Evolutionary conservation across 1,140 invertebrate species (phyloP).

Genomic region (Fopius arisanus): DNA sequence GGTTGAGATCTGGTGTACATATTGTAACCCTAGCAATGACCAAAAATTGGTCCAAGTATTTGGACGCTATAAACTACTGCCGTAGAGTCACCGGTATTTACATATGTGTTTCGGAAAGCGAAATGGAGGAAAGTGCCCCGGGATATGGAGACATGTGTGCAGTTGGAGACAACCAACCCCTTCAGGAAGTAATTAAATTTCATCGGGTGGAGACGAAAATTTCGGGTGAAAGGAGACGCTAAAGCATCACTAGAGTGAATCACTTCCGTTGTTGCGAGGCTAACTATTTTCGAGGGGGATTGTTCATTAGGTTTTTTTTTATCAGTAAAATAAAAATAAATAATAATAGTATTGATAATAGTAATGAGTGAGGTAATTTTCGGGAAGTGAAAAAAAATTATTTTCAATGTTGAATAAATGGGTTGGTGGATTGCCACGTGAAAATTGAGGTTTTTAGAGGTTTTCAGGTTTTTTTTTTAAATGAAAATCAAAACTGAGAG

Average conservation of each 20-base stretch:
- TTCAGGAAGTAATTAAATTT: slow-evolving; percentile 16
- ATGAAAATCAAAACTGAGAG: neutral
- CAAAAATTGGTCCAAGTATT: neutral
- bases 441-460: too few species aligned
- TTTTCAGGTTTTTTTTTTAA: neutral
- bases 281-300: neutral
- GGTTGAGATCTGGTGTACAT: too few species aligned
- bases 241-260: neutral
- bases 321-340: too few species aligned
- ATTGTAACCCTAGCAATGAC: too few species aligned
- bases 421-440: too few species aligned
- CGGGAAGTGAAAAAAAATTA: too few species aligned
- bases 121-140: neutral
- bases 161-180: neutral
- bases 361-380: too few species aligned
- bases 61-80: neutral
- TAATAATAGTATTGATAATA: too few species aligned
- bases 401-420: too few species aligned
- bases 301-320: too few species aligned
- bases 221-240: neutral
- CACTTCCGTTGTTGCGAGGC: neutral
- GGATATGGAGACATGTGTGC: neutral
- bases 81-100: neutral
- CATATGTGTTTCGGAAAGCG: neutral
- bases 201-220: neutral